Base-by-base conservation (phyloP, 2,888 invertebrate genomes). In the Spodoptera picta region DNA sequence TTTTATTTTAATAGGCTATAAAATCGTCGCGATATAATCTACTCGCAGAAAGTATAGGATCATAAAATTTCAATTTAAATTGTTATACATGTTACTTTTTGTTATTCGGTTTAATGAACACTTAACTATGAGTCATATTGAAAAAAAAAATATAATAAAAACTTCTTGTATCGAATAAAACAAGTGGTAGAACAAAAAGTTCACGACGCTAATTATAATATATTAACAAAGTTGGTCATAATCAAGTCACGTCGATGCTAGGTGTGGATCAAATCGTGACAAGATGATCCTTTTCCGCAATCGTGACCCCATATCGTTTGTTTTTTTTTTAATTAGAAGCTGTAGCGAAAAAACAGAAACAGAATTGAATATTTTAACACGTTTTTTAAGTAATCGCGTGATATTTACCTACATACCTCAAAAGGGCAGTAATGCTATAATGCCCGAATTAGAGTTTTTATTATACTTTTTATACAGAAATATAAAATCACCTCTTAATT, bases 271-370 rank as follows among this genome's bases (percentile, higher is more conserved):
- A 64, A 74, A 72, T 90, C 91, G 91, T 92, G 90, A 89, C 80
- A 60, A 23, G 79, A 60, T 62, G 77, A 83, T 83, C 82, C 86
- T 87, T 85, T 90, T 92, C 92, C 93, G 92, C 75, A 83, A 80
- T 93, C 93, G 89, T 91, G 91, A 83, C 79, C 73, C 73, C 75
- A 73, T 78, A 76, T 81, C 76, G 56, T 69, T 50, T 81, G 41
- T 47, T 67, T 73, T 81, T 80, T 80, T 82, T 78, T 78, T 61
- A 73, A 31, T 31, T 75, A 14, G 14, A 19, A 66, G 79, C 69
- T 81, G 58, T 75, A 68, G 60, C 65, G 27, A 69, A 41, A 64
- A 63, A 27, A 47, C 45, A 41, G 45, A 50, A 55, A 55, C 46
- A 36, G 51, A 58, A 47, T 56, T 49, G 6, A 52, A 53, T 36